Percentiles rank a stretch among this genome's conserved stretches.
Conservation (phyloP, 1,140 invertebrate genomes). For the Onthophagus taurus region DNA sequence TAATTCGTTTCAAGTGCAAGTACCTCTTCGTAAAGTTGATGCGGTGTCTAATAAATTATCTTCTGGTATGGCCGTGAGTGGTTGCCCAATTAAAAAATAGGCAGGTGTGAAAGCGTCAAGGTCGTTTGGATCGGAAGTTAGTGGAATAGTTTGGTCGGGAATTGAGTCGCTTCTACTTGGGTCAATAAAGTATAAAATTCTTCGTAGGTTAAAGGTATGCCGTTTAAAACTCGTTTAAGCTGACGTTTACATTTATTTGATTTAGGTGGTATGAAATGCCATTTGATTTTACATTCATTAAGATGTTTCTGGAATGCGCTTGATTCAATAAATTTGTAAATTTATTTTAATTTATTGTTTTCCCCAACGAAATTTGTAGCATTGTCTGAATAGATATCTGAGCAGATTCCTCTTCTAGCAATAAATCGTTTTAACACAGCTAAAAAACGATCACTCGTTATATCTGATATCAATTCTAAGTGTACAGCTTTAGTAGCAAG, state of each 20-base stretch:
- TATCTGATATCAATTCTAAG: conserved; percentile 22
- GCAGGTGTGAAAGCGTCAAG: conserved; percentile 19
- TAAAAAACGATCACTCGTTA: conserved; percentile 33
- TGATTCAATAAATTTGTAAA: not conserved
- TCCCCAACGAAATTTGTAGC: conserved; percentile 1
- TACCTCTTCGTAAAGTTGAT: conserved; percentile 13
- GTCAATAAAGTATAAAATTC: conserved; percentile 6
- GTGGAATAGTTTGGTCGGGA: not conserved
- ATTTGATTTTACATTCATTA: conserved; percentile 19
- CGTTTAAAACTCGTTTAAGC: conserved; percentile 6
- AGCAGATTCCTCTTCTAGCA: conserved; percentile 17
- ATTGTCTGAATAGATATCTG: conserved; percentile 1
- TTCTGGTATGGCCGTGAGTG: conserved; percentile 16
- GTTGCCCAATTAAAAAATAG: conserved; percentile 30
- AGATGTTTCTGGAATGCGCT: not conserved
- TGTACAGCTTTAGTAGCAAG: conserved; percentile 28
- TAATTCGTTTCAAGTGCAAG: conserved; percentile 19
- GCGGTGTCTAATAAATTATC: conserved; percentile 13
- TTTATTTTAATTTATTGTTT: not conserved
- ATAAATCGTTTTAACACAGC: conserved; percentile 31
- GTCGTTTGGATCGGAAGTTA: not conserved
- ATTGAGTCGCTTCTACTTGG: conserved; percentile 2
- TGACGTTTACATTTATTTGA: conserved; percentile 29
- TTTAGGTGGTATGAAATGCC: conserved; percentile 34
- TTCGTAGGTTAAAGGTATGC: conserved; percentile 3